These are phyloP conservation scores for Suricata suricatta DNA, from an alignment of 2,113 vertebrate genomes.

Conservation along the genomic window DNA sequence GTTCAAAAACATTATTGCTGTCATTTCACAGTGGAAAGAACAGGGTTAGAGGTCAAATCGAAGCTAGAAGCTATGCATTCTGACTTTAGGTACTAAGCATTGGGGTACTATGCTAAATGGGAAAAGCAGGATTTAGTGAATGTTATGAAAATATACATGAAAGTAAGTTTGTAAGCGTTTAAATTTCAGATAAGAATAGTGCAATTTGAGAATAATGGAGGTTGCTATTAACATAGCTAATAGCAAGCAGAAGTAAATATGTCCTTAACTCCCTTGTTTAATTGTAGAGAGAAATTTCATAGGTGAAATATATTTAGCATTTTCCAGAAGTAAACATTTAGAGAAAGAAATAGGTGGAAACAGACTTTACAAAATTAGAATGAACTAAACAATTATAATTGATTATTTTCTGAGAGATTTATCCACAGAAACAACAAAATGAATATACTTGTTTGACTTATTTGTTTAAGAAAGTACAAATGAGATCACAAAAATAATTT, in stretches of 20 bases:
- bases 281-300: neutral
- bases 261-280: neutral
- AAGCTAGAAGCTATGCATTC: neutral
- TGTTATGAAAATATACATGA: neutral
- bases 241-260: neutral
- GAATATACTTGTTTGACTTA: neutral
- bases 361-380: neutral
- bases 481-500: neutral
- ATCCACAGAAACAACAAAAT: neutral
- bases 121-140: neutral
- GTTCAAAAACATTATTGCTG: neutral
- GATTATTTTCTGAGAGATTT: neutral
- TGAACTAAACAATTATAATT: neutral
- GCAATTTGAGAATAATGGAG: neutral
- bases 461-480: neutral
- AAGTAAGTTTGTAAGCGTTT: neutral
- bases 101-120: neutral
- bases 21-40: neutral
- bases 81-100: neutral
- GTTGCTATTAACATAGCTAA: neutral
- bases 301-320: neutral
- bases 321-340: neutral
- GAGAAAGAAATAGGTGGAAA: neutral
- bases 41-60: neutral
- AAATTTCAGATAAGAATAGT: neutral